A percentile compares a stretch with the other conserved stretches of the same genome.
These are phyloP conservation scores for Callocephalon fimbriatum DNA, from an alignment of 2,113 vertebrate genomes.

Conservation along the genomic window DNA sequence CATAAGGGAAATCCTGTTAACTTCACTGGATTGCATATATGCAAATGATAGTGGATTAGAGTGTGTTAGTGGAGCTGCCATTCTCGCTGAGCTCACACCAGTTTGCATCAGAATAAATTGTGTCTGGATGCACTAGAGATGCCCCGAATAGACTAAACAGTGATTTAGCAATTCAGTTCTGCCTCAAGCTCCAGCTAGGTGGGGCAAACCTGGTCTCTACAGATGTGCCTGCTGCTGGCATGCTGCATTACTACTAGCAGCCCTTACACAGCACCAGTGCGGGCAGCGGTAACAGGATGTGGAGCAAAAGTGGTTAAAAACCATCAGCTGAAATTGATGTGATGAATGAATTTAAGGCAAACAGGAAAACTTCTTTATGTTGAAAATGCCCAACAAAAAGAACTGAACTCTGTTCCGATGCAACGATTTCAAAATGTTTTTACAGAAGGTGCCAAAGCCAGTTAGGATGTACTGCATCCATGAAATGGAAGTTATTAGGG, in stretches of 20 bases:
- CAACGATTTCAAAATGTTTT: background rate
- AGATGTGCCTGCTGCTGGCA: background rate
- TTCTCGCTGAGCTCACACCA: background rate
- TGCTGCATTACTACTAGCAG: background rate
- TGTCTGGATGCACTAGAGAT: background rate
- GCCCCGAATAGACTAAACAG: background rate
- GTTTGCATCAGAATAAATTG: background rate
- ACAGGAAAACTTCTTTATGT: conserved; percentile 1
- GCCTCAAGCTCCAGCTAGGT: background rate
- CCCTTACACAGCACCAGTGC: rapidly evolving
- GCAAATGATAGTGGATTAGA: background rate
- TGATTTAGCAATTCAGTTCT: background rate
- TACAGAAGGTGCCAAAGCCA: background rate
- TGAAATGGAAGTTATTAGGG: conserved; percentile 20
- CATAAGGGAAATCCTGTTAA: conserved; percentile 36
- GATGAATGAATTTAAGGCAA: background rate
- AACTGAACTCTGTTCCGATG: background rate
- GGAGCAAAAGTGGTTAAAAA: conserved; percentile 1
- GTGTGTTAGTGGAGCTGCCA: rapidly evolving
- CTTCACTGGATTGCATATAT: background rate
- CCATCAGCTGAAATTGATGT: background rate
- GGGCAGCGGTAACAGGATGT: background rate
- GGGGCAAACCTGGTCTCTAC: background rate
- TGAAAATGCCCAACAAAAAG: background rate
- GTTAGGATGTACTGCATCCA: background rate